phyloP scores from a whole-genome alignment of 2,797 vertebrate genomes.

The Coilia nasus region DNA sequence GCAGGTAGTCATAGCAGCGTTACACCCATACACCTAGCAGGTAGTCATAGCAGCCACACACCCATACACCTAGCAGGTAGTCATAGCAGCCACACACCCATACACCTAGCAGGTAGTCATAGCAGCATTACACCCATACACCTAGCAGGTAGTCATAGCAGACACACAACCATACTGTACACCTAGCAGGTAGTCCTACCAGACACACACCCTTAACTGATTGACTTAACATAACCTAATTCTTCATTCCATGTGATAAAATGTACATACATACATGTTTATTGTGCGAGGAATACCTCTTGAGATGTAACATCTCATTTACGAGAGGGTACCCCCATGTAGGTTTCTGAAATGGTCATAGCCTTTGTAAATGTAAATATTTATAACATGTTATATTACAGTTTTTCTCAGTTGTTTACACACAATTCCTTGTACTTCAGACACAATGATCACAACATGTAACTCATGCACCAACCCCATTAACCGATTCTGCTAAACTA shows the following conservation, averaged over 20 bases:
- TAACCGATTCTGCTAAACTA: too few relatives aligned
- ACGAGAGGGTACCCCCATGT: too few relatives aligned
- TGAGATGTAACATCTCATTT: too few relatives aligned
- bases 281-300: too few relatives aligned
- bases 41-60: conserved; percentile 60
- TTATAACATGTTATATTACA: not conserved
- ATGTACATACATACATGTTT: too few relatives aligned
- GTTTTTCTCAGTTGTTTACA: too few relatives aligned
- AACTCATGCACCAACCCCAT: too few relatives aligned
- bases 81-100: conserved; percentile 79
- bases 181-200: conserved; percentile 77
- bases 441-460: too few relatives aligned
- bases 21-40: conserved; percentile 67
- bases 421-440: too few relatives aligned
- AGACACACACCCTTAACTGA: not conserved
- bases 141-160: conserved; percentile 78
- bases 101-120: conserved; percentile 84
- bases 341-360: not conserved
- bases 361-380: not conserved
- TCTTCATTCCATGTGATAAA: not conserved
- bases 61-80: not conserved
- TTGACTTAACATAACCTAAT: too few relatives aligned
- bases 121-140: not conserved
- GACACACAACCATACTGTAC: not conserved
- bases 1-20: too few relatives aligned